These are phyloP conservation scores for Micronycteris hirsuta DNA, from an alignment of 2,113 vertebrate species.

Conservation along the genomic window DNA sequence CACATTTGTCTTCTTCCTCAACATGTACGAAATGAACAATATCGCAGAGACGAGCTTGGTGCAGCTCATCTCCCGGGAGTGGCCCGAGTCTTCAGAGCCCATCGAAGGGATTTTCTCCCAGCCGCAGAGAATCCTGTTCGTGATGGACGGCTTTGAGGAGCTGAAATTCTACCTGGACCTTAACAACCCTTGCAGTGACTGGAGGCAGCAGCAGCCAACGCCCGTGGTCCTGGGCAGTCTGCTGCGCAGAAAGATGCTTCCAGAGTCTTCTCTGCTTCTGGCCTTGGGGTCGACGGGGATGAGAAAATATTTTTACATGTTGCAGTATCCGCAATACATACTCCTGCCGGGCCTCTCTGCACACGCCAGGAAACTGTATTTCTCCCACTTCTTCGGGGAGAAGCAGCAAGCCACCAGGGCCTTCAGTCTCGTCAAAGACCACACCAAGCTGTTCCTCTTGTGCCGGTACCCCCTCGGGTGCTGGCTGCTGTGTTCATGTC, in stretches of 20 bases:
- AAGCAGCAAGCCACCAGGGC: neutral
- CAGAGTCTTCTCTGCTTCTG: slow-evolving; percentile 24
- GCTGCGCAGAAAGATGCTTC: slow-evolving; percentile 11
- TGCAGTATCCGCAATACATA: neutral
- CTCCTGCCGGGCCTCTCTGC: neutral
- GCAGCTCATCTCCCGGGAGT: neutral
- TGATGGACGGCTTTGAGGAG: slow-evolving; percentile 54
- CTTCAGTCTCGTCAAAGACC: neutral
- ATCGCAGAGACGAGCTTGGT: neutral
- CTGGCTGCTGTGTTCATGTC: slow-evolving; percentile 6
- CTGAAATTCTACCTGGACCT: neutral
- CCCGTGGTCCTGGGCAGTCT: neutral
- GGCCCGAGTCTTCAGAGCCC: neutral
- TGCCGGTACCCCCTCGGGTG: neutral
- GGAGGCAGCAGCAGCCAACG: neutral
- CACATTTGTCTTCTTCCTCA: slow-evolving; percentile 37
- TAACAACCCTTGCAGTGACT: neutral
- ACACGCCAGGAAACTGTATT: neutral
- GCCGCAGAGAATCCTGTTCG: slow-evolving; percentile 37
- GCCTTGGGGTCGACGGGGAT: neutral
- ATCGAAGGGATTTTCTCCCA: neutral
- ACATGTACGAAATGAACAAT: neutral
- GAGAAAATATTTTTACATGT: rapidly evolving
- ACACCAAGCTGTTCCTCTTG: rapidly evolving
- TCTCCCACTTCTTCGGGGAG: neutral